phyloP scores from a whole-genome alignment of 2,888 invertebrate genomes.

The Argynnis bischoffii region DNA sequence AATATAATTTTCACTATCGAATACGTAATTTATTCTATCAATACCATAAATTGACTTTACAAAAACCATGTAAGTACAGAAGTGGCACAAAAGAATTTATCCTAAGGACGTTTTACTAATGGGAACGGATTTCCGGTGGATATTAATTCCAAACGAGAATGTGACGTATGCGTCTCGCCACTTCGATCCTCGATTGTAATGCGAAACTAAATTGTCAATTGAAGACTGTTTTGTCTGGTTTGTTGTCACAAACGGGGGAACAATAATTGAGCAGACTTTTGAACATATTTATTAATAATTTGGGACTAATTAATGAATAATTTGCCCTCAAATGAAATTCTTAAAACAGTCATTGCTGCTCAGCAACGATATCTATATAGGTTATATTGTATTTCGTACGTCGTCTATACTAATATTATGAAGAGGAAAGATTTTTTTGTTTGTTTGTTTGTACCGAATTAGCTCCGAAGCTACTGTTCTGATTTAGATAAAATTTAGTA shows the following conservation, averaged over 20 bases:
- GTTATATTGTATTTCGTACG: too few species aligned
- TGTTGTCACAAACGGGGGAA: slow-evolving; percentile 2
- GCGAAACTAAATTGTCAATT: slow-evolving; percentile 37
- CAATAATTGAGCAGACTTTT: slow-evolving; percentile 17
- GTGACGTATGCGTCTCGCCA: slow-evolving; percentile 74
- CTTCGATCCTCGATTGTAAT: slow-evolving; percentile 58
- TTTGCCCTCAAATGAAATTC: too few species aligned
- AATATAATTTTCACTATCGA: too few species aligned
- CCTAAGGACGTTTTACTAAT: slow-evolving; percentile 20
- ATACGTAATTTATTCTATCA: background rate
- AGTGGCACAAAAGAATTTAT: background rate
- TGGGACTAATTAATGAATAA: too few species aligned
- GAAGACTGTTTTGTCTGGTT: slow-evolving; percentile 20
- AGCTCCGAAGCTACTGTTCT: too few species aligned
- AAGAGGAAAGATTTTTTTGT: too few species aligned
- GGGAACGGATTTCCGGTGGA: slow-evolving; percentile 30
- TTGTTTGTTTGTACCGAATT: too few species aligned
- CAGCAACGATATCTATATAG: too few species aligned
- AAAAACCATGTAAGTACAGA: background rate
- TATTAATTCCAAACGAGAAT: slow-evolving; percentile 54
- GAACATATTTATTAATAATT: background rate
- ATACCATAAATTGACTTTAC: background rate
- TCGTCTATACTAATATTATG: too few species aligned
- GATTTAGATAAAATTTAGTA: too few species aligned
- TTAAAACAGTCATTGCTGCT: too few species aligned